phyloP scores from a whole-genome alignment of 2,797 vertebrate species.

The Lycodopsis pacificus region DNA sequence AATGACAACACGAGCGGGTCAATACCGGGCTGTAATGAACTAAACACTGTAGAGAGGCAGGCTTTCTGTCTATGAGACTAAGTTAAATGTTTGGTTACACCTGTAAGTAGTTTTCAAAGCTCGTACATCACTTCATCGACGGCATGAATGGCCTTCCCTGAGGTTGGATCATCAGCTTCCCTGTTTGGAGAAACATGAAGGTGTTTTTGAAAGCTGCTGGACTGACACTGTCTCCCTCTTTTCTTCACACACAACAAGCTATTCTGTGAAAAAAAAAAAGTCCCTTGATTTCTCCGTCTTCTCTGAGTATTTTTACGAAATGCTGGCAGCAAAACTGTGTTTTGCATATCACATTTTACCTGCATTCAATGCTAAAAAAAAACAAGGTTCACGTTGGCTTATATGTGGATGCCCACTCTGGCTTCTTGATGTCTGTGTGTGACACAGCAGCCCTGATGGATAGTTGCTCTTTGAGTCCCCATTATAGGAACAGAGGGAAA shows the following conservation, averaged over 20 bases:
- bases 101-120: constrained; percentile 27
- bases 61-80: background rate
- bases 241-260: constrained; percentile 20
- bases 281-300: constrained; percentile 28
- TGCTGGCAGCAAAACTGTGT: background rate
- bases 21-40: constrained; percentile 35
- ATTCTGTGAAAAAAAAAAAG: constrained; percentile 4
- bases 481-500: constrained; percentile 38
- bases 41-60: constrained; percentile 19
- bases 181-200: constrained; percentile 16
- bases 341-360: constrained; percentile 12
- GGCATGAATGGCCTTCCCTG: constrained; percentile 34
- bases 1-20: constrained; percentile 38
- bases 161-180: constrained; percentile 28
- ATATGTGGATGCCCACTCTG: background rate
- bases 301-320: constrained; percentile 20
- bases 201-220: background rate
- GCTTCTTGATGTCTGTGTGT: constrained; percentile 17
- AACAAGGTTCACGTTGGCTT: background rate
- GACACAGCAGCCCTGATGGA: constrained; percentile 37
- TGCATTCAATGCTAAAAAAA: constrained; percentile 5
- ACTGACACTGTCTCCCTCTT: background rate
- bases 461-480: constrained; percentile 27
- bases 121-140: constrained; percentile 20
- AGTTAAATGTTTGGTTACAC: constrained; percentile 38